phyloP scores from a whole-genome alignment of 2,797 vertebrate genomes.

The Synaphobranchus kaupii region DNA sequence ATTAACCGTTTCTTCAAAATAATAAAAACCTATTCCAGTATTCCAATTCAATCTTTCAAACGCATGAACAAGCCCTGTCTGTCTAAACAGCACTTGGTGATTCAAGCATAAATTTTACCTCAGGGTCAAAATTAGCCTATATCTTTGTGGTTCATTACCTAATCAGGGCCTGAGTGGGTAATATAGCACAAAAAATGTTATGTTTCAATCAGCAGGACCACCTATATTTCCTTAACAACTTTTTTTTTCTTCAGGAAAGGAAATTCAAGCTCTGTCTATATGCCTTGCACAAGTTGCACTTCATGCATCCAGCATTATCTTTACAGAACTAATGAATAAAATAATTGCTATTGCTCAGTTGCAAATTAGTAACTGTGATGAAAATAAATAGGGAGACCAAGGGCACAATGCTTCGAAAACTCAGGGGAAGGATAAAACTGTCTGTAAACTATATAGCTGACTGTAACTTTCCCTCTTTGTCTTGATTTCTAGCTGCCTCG shows the following conservation, averaged over 20 bases:
- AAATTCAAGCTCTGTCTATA: background rate
- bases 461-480: background rate
- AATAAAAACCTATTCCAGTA: background rate
- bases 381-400: background rate
- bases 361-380: background rate
- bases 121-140: background rate
- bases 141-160: too few relatives aligned
- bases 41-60: too few relatives aligned
- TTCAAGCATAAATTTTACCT: background rate
- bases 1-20: background rate
- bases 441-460: background rate
- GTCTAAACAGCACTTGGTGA: background rate
- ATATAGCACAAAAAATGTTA: background rate
- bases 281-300: background rate
- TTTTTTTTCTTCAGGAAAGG: background rate
- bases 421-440: background rate
- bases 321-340: background rate
- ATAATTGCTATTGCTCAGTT: background rate
- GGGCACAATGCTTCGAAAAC: background rate
- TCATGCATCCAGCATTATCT: background rate
- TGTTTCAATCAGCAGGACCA: background rate
- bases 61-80: too few relatives aligned
- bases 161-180: background rate
- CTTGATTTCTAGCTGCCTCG: background rate
- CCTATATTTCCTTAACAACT: background rate